Evolutionary conservation across 2,113 vertebrate genomes (phyloP).

Genomic region (Carollia perspicillata): DNA sequence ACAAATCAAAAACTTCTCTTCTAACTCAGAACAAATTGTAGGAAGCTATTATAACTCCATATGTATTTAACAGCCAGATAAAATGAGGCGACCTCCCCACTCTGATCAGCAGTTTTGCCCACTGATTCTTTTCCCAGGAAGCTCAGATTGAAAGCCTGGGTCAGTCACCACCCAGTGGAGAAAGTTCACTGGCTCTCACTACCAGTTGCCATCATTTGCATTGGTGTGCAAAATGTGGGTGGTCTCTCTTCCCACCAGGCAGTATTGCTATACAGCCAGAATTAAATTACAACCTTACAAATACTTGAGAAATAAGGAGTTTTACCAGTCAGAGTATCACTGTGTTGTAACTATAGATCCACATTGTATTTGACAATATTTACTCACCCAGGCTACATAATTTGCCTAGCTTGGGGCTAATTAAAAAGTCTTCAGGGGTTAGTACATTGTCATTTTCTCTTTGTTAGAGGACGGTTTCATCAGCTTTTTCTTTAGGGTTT

Average conservation of each 20-base stretch:
- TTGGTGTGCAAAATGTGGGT: background rate
- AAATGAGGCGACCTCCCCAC: background rate
- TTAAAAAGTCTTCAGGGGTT: conserved; percentile 39
- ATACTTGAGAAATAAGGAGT: background rate
- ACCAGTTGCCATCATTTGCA: background rate
- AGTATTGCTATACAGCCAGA: background rate
- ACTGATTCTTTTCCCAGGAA: background rate
- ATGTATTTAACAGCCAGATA: background rate
- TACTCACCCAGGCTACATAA: background rate
- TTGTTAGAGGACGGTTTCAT: background rate
- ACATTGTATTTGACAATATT: conserved; percentile 46
- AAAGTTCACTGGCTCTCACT: background rate
- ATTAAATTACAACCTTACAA: background rate
- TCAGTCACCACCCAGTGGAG: accelerated
- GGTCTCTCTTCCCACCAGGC: background rate
- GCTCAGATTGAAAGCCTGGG: background rate
- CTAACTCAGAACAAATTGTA: background rate
- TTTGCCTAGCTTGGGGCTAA: conserved; percentile 20
- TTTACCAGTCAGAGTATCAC: background rate
- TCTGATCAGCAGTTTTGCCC: background rate
- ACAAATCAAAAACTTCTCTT: background rate
- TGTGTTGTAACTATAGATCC: conserved; percentile 1
- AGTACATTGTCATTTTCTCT: conserved; percentile 14
- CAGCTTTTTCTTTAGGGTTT: background rate
- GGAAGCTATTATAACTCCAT: background rate